phyloP scores from a whole-genome alignment of 2,113 vertebrate species.

The Arvicanthis niloticus region DNA sequence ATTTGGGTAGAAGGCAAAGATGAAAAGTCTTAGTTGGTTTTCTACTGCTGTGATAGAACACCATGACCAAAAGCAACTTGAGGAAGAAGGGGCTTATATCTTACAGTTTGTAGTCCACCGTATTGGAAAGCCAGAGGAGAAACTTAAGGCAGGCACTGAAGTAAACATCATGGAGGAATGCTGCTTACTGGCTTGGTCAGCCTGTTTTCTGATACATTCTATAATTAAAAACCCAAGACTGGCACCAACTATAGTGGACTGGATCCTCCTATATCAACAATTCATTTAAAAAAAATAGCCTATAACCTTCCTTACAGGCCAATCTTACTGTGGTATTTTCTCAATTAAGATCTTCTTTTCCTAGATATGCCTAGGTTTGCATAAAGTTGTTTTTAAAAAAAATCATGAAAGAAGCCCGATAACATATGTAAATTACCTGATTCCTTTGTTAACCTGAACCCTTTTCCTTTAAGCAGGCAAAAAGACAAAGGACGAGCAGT shows the following conservation, averaged over 20 bases:
- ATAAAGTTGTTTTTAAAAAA: background rate
- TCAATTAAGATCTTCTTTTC: background rate
- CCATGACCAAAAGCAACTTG: background rate
- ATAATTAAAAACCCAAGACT: background rate
- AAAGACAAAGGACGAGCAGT: slow-evolving; percentile 21
- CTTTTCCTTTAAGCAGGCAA: background rate
- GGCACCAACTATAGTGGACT: background rate
- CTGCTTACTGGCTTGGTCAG: background rate
- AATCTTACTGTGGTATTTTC: background rate
- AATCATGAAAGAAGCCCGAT: background rate
- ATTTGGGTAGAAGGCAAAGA: background rate
- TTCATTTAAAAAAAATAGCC: background rate
- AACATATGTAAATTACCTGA: background rate
- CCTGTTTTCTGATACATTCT: background rate
- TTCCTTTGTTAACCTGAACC: background rate
- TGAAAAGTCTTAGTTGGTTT: background rate
- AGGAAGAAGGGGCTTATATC: background rate
- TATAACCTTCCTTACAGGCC: background rate
- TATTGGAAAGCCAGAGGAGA: background rate
- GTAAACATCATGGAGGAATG: background rate
- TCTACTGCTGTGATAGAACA: background rate
- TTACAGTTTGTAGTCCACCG: background rate
- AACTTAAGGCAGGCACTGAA: background rate
- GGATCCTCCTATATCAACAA: background rate
- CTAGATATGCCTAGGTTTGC: background rate